Conservation (phyloP, 2,888 invertebrate species). For the Rhopalosiphum nymphaeae region DNA sequence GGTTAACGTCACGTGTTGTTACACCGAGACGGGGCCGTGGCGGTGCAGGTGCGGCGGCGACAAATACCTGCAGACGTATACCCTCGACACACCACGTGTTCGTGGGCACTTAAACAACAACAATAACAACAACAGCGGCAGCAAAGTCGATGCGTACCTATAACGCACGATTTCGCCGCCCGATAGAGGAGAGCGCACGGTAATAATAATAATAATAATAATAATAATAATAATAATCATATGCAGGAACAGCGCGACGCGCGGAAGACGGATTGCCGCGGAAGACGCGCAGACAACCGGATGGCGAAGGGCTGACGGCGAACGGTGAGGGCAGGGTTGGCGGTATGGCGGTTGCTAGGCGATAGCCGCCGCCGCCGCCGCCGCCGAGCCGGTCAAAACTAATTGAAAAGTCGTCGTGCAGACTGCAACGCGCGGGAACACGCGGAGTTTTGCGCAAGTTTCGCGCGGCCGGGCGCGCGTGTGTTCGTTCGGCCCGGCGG, state of each 20-base stretch:
- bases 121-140: neutral
- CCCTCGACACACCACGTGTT: neutral
- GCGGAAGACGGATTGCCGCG: neutral
- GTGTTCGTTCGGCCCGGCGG: neutral
- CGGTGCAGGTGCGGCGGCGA: neutral
- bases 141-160: neutral
- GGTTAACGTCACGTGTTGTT: neutral
- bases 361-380: neutral
- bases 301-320: neutral
- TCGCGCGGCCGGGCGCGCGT: neutral
- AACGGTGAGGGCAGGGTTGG: neutral
- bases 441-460: conserved; percentile 25
- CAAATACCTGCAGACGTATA: neutral
- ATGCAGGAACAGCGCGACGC: neutral
- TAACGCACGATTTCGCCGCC: neutral
- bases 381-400: conserved; percentile 46
- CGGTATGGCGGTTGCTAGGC: conserved; percentile 44
- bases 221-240: conserved; percentile 4
- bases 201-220: neutral
- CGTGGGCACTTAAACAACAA: neutral
- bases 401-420: conserved; percentile 64
- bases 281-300: neutral
- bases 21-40: neutral
- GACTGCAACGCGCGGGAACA: conserved; percentile 56
- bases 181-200: neutral